Conservation (phyloP, 2,797 vertebrate species). For the Syncerus caffer region DNA sequence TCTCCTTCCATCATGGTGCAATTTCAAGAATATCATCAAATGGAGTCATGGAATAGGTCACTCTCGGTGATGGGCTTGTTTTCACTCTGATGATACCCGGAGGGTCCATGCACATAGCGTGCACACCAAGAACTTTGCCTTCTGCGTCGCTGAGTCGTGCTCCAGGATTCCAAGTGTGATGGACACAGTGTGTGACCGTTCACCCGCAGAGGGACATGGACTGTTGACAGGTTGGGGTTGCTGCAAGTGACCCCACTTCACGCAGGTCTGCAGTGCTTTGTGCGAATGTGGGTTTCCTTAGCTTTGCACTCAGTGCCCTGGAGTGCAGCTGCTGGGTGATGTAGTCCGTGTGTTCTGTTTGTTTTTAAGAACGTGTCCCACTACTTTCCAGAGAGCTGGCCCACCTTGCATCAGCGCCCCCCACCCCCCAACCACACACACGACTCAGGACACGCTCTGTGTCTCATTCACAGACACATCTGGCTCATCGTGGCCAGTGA, state of each 20-base stretch:
- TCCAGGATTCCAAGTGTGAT: accelerated
- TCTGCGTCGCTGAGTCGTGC: accelerated
- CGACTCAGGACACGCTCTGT: accelerated
- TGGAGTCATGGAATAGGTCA: accelerated
- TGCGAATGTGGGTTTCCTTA: accelerated
- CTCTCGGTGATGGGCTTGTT: background rate
- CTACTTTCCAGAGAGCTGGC: background rate
- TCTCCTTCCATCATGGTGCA: too few species aligned
- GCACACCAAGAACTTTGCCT: accelerated
- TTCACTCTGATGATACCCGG: accelerated
- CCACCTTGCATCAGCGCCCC: accelerated
- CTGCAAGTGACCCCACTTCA: accelerated
- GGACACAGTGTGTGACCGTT: accelerated
- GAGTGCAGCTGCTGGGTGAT: background rate
- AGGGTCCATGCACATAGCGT: accelerated
- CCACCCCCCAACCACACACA: accelerated
- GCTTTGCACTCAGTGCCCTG: background rate
- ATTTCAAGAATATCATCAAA: background rate
- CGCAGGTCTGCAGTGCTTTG: accelerated
- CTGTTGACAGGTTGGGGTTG: accelerated
- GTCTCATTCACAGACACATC: accelerated
- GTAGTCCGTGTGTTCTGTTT: accelerated
- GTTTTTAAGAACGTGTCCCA: background rate
- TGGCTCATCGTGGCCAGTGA: accelerated
- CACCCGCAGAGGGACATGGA: accelerated